Conservation (phyloP, 2,113 vertebrate species). For the Jaculus jaculus region DNA sequence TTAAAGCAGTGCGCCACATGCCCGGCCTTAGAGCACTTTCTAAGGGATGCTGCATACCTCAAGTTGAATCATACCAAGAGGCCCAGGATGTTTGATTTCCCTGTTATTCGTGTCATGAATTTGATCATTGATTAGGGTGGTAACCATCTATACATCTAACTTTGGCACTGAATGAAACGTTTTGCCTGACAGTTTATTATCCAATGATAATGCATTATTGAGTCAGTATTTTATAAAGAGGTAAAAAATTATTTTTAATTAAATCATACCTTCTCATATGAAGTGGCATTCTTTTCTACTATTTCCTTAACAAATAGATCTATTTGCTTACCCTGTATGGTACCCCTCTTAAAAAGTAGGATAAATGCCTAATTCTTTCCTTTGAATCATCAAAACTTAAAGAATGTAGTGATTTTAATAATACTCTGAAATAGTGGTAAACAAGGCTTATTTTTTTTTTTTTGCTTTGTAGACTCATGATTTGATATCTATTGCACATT, state of each 20-base stretch:
- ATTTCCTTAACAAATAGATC: not conserved
- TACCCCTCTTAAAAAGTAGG: not conserved
- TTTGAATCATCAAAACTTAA: conserved; percentile 26
- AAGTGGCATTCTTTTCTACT: not conserved
- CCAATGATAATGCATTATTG: not conserved
- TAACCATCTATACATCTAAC: not conserved
- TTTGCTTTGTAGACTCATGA: not conserved
- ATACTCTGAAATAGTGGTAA: not conserved
- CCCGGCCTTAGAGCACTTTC: not conserved
- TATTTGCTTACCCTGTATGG: not conserved
- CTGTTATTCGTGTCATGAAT: not conserved
- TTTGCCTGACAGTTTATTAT: not conserved
- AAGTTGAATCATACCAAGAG: not conserved
- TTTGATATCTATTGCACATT: not conserved
- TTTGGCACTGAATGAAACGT: not conserved
- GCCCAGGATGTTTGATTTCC: not conserved
- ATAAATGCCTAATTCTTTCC: not conserved
- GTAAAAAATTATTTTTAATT: not conserved
- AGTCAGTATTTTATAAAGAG: not conserved
- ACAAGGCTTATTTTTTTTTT: not conserved
- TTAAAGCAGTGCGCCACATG: no score
- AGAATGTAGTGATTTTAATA: conserved; percentile 1
- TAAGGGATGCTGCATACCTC: not conserved
- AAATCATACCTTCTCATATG: not conserved
- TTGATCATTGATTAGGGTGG: not conserved